phyloP scores from a whole-genome alignment of 2,113 vertebrate species.

The Hydrolagus affinis region DNA sequence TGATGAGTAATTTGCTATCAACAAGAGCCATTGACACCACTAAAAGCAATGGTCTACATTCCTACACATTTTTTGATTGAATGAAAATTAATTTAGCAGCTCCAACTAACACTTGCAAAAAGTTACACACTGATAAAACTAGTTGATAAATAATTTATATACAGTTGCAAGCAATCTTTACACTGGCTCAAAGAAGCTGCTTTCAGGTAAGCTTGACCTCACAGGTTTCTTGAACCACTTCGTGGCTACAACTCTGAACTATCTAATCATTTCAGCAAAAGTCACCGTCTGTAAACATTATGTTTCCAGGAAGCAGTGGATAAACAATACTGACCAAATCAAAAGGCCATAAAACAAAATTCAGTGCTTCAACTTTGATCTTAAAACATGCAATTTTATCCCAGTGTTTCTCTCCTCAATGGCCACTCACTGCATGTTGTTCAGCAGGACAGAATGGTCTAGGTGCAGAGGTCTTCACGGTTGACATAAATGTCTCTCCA shows the following conservation, averaged over 20 bases:
- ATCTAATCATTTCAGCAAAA: not conserved
- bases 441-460: not conserved
- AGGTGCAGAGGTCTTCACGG: too few relatives aligned
- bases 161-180: conserved; percentile 86
- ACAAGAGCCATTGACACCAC: conserved; percentile 81
- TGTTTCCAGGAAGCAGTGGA: conserved; percentile 57
- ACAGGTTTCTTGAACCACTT: conserved; percentile 55
- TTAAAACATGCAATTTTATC: not conserved
- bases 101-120: conserved; percentile 70
- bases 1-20: conserved; percentile 70
- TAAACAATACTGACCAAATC: conserved; percentile 52
- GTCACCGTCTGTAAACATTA: conserved; percentile 64
- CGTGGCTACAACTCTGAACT: conserved; percentile 56
- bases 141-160: conserved; percentile 75
- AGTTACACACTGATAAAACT: conserved; percentile 61
- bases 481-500: not conserved
- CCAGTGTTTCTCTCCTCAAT: not conserved
- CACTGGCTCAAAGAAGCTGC: conserved; percentile 63
- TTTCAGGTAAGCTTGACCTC: conserved; percentile 46
- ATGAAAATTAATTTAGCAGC: conserved; percentile 69
- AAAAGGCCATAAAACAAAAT: conserved; percentile 52
- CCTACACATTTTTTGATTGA: conserved; percentile 55
- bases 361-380: conserved; percentile 68
- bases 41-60: conserved; percentile 56
- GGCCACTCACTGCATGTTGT: not conserved